Conservation (phyloP, 2,888 invertebrate genomes). For the Nycteola revayana region DNA sequence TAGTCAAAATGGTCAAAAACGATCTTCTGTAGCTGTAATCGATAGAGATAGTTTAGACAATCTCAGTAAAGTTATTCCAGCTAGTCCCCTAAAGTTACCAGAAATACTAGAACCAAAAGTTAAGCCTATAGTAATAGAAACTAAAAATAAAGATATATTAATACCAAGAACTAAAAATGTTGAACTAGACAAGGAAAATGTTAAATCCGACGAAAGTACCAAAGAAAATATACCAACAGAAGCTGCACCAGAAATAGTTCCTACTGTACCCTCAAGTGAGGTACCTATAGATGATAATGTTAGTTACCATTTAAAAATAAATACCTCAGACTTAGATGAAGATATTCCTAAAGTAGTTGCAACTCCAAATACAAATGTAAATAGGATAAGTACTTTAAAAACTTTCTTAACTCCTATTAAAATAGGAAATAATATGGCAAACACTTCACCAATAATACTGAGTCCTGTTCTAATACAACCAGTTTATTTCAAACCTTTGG, state of each 20-base stretch:
- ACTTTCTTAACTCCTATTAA: constrained; percentile 58
- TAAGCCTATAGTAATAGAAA: constrained; percentile 7
- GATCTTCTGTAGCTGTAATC: constrained; percentile 5
- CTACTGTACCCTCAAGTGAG: constrained; percentile 20
- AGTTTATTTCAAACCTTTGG: constrained; percentile 51
- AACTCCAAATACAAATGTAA: constrained; percentile 24
- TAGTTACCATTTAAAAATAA: constrained; percentile 72
- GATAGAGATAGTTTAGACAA: constrained; percentile 12
- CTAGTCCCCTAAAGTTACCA: constrained; percentile 8
- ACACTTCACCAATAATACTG: constrained; percentile 55
- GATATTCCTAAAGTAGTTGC: constrained; percentile 22
- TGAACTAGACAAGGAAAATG: constrained; percentile 7
- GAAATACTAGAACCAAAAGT: constrained; percentile 6
- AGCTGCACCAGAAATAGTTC: constrained; percentile 11
- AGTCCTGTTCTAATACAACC: constrained; percentile 70
- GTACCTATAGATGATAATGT: constrained; percentile 52
- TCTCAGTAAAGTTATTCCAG: constrained; percentile 3
- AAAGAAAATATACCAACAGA: constrained; percentile 16
- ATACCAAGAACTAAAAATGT: constrained; percentile 6
- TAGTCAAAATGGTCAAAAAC: constrained; percentile 6
- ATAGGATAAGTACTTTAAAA: constrained; percentile 40
- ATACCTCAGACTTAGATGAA: constrained; percentile 53
- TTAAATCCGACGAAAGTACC: constrained; percentile 16
- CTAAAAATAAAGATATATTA: constrained; percentile 13
- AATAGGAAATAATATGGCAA: constrained; percentile 45